A percentile compares a stretch with the other conserved stretches of the same genome.
Conservation (phyloP, 2,888 invertebrate genomes). For the Xestia xanthographa region DNA sequence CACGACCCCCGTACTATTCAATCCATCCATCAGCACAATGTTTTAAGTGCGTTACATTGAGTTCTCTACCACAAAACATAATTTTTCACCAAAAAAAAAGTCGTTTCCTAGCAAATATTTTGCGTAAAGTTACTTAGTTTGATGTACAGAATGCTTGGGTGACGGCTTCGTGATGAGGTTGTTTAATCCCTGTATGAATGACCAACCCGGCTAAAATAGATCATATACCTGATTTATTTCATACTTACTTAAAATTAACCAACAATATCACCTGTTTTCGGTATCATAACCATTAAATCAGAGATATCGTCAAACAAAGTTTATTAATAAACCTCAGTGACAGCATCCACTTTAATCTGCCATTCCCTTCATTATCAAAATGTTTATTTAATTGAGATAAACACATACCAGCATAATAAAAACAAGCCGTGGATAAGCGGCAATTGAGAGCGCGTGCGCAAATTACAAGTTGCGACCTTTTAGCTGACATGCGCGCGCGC, state of each 20-base stretch:
- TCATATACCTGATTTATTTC: neutral
- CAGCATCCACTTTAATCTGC: neutral
- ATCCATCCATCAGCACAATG: no score
- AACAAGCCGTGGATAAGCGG: slow-evolving; percentile 64
- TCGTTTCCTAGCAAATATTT: no score
- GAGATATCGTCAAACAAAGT: neutral
- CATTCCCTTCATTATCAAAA: slow-evolving; percentile 24
- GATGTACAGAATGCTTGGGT: no score
- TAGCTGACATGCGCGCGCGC: slow-evolving; percentile 65
- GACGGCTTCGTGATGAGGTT: no score
- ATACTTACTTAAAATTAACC: neutral
- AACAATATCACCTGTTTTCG: neutral
- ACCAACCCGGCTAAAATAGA: neutral
- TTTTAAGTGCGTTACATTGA: no score
- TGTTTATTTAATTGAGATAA: slow-evolving; percentile 47
- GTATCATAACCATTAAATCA: neutral
- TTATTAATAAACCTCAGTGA: slow-evolving; percentile 18
- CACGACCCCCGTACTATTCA: no score
- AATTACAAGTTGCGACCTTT: slow-evolving; percentile 70
- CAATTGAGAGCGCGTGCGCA: slow-evolving; percentile 72
- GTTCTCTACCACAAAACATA: no score
- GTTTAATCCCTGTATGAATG: no score
- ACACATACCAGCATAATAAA: slow-evolving; percentile 62
- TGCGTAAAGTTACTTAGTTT: no score
- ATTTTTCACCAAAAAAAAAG: no score